These are phyloP conservation scores for Seriola quinqueradiata DNA, from an alignment of 2,113 vertebrate species.

Conservation along the genomic window DNA sequence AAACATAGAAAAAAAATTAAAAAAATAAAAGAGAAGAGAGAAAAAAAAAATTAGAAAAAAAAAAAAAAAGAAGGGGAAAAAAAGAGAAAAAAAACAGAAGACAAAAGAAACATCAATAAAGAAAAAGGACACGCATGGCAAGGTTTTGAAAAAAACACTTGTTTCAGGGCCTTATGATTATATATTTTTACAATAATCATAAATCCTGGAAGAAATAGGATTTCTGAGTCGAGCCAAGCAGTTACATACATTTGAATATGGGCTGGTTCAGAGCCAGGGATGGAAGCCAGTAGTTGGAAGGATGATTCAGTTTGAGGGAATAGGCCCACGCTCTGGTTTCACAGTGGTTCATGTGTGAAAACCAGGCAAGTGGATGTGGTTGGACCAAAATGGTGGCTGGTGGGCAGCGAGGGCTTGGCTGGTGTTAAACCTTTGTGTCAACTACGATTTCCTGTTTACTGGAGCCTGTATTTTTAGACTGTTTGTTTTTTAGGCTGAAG, in stretches of 20 bases:
- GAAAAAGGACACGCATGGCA: neutral
- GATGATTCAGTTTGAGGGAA: constrained; percentile 6
- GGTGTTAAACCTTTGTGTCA: constrained; percentile 61
- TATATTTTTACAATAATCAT: neutral
- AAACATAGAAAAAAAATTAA: too few relatives aligned
- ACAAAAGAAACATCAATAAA: too few relatives aligned
- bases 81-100: too few relatives aligned
- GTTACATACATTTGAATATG: neutral
- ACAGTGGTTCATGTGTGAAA: constrained; percentile 53
- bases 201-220: neutral
- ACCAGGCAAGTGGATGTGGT: constrained; percentile 73
- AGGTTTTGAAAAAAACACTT: neutral
- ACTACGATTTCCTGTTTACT: constrained; percentile 73
- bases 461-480: constrained; percentile 57
- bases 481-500: constrained; percentile 56
- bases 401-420: constrained; percentile 53
- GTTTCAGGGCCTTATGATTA: neutral
- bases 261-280: neutral
- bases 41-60: too few relatives aligned
- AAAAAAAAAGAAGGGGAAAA: too few relatives aligned
- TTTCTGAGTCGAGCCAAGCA: too few relatives aligned
- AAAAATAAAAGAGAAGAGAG: too few relatives aligned
- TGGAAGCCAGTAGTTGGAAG: constrained; percentile 2
- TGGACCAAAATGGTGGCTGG: constrained; percentile 66
- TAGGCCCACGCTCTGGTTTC: constrained; percentile 44